Conservation (phyloP, 1,140 invertebrate species). For the Globodera rostochiensis region DNA sequence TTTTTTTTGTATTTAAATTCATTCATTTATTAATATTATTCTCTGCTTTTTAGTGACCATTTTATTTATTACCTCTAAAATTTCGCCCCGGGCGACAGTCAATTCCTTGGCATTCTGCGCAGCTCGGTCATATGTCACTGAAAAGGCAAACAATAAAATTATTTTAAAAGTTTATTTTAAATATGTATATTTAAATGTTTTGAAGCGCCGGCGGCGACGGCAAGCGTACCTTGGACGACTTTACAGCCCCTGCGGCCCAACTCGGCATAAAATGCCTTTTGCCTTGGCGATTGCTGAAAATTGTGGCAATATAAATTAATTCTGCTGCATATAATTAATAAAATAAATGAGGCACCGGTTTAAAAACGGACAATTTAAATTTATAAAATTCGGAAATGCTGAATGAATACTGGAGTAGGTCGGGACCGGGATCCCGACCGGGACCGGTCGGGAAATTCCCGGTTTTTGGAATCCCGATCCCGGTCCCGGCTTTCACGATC, state of each 20-base stretch:
- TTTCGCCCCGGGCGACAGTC: slow-evolving; percentile 90
- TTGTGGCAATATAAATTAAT: slow-evolving; percentile 1
- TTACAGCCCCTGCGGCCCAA: slow-evolving; percentile 40
- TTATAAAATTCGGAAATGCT: background rate
- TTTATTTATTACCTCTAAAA: slow-evolving; percentile 75
- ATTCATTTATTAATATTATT: background rate
- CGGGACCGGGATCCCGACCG: too few relatives aligned
- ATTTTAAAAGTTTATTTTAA: background rate
- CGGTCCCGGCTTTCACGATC: too few relatives aligned
- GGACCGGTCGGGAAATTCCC: too few relatives aligned
- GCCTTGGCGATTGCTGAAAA: slow-evolving; percentile 51
- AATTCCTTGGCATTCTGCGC: slow-evolving; percentile 98
- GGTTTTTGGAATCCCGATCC: too few relatives aligned
- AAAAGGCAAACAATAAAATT: background rate
- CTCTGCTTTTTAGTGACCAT: background rate
- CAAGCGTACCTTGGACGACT: slow-evolving; percentile 79
- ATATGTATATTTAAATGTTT: too few relatives aligned
- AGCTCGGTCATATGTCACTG: slow-evolving; percentile 86
- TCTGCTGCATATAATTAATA: background rate
- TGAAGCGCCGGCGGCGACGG: too few relatives aligned
- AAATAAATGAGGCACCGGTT: slow-evolving; percentile 24
- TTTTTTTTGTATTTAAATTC: slow-evolving; percentile 27
- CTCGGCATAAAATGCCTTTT: slow-evolving; percentile 55
- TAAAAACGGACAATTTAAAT: slow-evolving; percentile 21
- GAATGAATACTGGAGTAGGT: too few relatives aligned